These are phyloP conservation scores for Saccopteryx bilineata DNA, from an alignment of 2,113 vertebrate genomes.

Conservation along the genomic window DNA sequence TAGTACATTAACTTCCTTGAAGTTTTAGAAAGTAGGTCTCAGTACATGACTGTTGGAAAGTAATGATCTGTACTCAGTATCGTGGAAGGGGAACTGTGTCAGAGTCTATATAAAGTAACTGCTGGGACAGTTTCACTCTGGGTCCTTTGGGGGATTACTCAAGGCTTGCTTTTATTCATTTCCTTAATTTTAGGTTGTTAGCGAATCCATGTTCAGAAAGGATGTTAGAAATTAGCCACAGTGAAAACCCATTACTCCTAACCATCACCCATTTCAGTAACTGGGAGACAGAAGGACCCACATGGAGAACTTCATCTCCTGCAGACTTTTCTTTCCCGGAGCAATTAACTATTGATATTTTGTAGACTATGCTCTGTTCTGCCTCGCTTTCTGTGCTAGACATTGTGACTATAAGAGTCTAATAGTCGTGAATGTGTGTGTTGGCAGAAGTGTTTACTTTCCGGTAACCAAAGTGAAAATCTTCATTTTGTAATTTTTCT, in stretches of 20 bases:
- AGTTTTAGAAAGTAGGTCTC: constrained; percentile 73
- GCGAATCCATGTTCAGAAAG: constrained; percentile 66
- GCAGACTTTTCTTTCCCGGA: not conserved
- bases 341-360: constrained; percentile 40
- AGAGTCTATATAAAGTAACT: constrained; percentile 55
- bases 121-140: constrained; percentile 1
- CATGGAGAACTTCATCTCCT: not conserved
- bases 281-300: not conserved
- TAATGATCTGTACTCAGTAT: not conserved
- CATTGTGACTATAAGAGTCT: not conserved
- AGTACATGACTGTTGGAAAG: not conserved
- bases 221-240: constrained; percentile 28
- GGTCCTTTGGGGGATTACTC: constrained; percentile 59
- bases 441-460: not conserved
- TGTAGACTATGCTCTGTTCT: not conserved
- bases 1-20: constrained; percentile 58
- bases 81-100: constrained; percentile 64
- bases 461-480: not conserved
- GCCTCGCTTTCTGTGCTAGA: not conserved
- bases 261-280: not conserved
- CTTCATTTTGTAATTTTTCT: not conserved
- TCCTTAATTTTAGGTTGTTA: constrained; percentile 55
- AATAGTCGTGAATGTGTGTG: not conserved
- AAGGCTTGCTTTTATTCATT: constrained; percentile 62
- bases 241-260: constrained; percentile 32